A percentile compares a stretch with the other conserved stretches of the same genome.
Conservation (phyloP, 2,113 vertebrate species). For the Zapornia atra region DNA sequence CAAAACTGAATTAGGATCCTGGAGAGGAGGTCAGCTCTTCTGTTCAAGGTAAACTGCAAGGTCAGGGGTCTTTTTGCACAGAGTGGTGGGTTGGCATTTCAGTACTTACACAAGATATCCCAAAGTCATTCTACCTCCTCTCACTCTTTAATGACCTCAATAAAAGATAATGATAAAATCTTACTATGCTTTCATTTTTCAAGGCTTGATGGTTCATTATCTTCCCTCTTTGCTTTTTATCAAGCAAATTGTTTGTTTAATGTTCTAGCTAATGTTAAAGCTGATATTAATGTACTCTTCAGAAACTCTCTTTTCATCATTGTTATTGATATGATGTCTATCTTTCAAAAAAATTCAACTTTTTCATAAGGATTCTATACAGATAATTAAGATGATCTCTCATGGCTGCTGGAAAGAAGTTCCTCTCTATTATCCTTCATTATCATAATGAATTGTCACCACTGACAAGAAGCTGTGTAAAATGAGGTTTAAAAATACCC, state of each 20-base stretch:
- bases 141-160: background rate
- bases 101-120: background rate
- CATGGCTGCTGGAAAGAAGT: background rate
- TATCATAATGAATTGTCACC: conserved; percentile 39
- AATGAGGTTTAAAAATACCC: conserved; percentile 49
- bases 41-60: background rate
- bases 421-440: conserved; percentile 13
- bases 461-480: background rate
- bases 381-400: background rate
- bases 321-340: background rate
- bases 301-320: background rate
- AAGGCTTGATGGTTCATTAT: background rate
- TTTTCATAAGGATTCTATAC: background rate
- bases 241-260: background rate
- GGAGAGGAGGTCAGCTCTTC: background rate
- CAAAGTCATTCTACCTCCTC: background rate
- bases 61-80: background rate
- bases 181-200: background rate
- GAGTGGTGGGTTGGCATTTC: rapidly evolving
- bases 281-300: background rate
- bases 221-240: background rate
- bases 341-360: background rate
- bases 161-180: background rate
- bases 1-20: background rate
- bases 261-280: background rate